Base-by-base conservation (phyloP, 2,113 vertebrate genomes). In the Chionomys nivalis region DNA sequence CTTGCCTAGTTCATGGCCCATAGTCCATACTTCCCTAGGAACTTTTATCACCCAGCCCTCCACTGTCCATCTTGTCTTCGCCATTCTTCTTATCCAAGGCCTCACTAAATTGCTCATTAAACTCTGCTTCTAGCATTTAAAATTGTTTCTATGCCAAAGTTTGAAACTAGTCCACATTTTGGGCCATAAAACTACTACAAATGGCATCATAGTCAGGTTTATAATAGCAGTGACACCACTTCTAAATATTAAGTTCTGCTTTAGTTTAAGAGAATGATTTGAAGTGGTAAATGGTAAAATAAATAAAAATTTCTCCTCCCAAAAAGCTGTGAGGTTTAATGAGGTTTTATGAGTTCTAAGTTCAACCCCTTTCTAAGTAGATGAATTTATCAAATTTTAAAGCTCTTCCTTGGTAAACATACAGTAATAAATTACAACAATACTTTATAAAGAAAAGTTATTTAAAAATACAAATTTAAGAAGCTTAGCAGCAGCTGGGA, bases 381-480 rank as follows among this genome's bases (percentile, higher is more conserved):
- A 42, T 93, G 14, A 94, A 75, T 78, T 82, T 70, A 91, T 72
- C 65, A 42, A 79, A 92, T 75, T 88, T 88, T 17, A 91, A 94
- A 91, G 75, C n/a, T 42, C 5, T 28, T 65, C 36, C 92, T 61
- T 52, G 66, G 0, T 55, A 65, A 91, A 19, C 76, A 91, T 47
- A 78, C 83, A 91, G 17, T 24, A 79, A 75, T 87, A 91, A 70
- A 31, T 87, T 97, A 12, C 31, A 92, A 90, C 70, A 78, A 93
- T 4, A 24, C 39, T 92, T 89, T 39, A 52, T 21, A 90, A 91
- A 7, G 28, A 31, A 95, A 42, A 39, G 36, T 65, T 88, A 94
- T 77, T 92, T 87, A 31, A 86, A 95, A 93, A 94, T 58, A 14
- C 75, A 87, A 78, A 94, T 96, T 90, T 87, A 28, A 72, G 42